phyloP scores from a whole-genome alignment of 2,113 vertebrate genomes.

The Chionodraco myersi region DNA sequence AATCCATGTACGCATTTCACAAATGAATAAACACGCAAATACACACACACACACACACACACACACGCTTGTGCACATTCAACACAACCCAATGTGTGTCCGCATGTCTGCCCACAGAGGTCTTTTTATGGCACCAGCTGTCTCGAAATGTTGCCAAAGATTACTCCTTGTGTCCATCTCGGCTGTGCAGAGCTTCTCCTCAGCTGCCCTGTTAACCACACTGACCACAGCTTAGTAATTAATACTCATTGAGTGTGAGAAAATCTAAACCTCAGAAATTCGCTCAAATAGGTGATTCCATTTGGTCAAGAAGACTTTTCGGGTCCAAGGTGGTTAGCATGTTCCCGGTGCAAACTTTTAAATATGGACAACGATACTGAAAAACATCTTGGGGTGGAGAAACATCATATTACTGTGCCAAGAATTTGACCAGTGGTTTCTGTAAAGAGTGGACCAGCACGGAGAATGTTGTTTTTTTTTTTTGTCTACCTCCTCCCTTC shows the following conservation, averaged over 20 bases:
- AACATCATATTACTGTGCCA: conserved; percentile 17
- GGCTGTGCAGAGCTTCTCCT: conserved; percentile 37
- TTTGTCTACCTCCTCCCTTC: conserved; percentile 55
- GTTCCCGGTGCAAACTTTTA: not conserved
- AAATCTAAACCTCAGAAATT: too few species aligned
- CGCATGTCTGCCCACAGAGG: conserved; percentile 71
- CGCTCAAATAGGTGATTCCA: not conserved
- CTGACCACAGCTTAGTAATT: not conserved
- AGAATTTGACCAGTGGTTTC: conserved; percentile 36
- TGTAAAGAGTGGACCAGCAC: conserved; percentile 27
- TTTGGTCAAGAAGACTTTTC: not conserved
- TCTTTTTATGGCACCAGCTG: conserved; percentile 77
- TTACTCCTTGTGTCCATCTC: conserved; percentile 59
- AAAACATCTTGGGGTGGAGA: conserved; percentile 28
- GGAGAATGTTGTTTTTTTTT: conserved; percentile 61
- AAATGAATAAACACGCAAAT: conserved; percentile 54
- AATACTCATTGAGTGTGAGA: not conserved
- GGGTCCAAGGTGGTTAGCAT: not conserved
- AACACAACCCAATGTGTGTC: conserved; percentile 57
- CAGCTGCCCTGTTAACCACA: conserved; percentile 38
- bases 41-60: too few species aligned
- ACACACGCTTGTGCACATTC: not conserved
- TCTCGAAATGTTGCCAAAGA: conserved; percentile 62
- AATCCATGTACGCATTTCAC: conserved; percentile 36
- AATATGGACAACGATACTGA: conserved; percentile 25